Conservation (phyloP, 2,113 vertebrate species). For the Callorhinus ursinus region DNA sequence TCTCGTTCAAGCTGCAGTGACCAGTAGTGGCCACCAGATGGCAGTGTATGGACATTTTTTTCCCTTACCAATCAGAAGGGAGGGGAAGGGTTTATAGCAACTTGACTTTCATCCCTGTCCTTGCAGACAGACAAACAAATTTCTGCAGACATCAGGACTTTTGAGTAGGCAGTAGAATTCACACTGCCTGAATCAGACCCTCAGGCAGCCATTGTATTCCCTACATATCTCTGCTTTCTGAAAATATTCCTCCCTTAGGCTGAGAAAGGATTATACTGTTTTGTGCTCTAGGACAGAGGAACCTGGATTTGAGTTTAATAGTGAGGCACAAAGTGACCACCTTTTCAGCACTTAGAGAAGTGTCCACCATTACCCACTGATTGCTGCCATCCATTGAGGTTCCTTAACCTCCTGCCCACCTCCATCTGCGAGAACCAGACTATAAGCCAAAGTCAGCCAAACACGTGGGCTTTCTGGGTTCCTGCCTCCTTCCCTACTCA, state of each 20-base stretch:
- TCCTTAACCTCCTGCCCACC: slow-evolving; percentile 47
- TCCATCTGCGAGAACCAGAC: slow-evolving; percentile 22
- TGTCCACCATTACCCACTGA: slow-evolving; percentile 51
- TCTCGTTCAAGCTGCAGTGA: neutral
- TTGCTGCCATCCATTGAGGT: slow-evolving; percentile 16
- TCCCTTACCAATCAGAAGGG: neutral
- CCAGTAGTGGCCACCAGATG: slow-evolving; percentile 58
- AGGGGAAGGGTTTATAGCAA: neutral
- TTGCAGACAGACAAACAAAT: slow-evolving; percentile 45
- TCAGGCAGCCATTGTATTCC: neutral
- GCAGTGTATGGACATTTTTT: slow-evolving; percentile 70
- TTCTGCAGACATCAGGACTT: neutral
- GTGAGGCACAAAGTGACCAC: slow-evolving; percentile 25
- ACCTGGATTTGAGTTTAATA: neutral
- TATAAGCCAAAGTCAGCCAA: slow-evolving; percentile 25
- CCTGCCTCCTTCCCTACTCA: neutral
- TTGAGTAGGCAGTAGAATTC: neutral
- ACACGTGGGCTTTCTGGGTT: neutral
- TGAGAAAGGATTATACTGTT: neutral
- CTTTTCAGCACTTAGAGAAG: slow-evolving; percentile 26
- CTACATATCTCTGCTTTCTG: neutral
- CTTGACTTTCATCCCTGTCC: slow-evolving; percentile 43
- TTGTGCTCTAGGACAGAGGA: neutral
- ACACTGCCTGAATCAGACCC: neutral
- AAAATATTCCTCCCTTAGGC: neutral